phyloP scores from a whole-genome alignment of 2,113 vertebrate genomes.

The Trematocara marginatum region DNA sequence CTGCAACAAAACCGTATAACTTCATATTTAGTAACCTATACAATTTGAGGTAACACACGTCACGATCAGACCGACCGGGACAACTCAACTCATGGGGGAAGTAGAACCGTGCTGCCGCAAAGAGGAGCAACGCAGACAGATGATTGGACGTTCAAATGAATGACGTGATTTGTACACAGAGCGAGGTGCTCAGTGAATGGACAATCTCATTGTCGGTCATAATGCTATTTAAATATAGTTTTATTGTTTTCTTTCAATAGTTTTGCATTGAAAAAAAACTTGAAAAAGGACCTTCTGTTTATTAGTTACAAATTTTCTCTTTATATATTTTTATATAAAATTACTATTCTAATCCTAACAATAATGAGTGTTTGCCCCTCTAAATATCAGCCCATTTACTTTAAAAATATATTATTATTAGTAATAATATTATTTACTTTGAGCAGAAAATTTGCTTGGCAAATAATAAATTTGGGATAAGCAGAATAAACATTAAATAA shows the following conservation, averaged over 20 bases:
- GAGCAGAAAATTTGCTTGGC: not conserved
- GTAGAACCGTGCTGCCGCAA: not conserved
- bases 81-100: not conserved
- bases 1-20: not conserved
- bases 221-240: not conserved
- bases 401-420: not conserved
- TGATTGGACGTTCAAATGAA: slow-evolving; percentile 33
- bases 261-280: not conserved
- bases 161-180: not conserved
- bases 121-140: not conserved
- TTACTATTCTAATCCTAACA: not conserved
- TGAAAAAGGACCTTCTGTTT: not conserved
- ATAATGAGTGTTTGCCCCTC: not conserved
- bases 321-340: not conserved
- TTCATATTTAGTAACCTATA: slow-evolving; percentile 20
- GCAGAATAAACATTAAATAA: not conserved
- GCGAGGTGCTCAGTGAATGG: slow-evolving; percentile 27
- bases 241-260: not conserved
- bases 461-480: not conserved
- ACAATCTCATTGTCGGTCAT: not conserved
- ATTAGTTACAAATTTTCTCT: not conserved
- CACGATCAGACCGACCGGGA: not conserved
- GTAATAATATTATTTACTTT: not conserved
- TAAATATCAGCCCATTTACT: not conserved
- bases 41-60: not conserved